These are phyloP conservation scores for Bembecia ichneumoniformis DNA, from an alignment of 2,888 invertebrate genomes.

Conservation along the genomic window DNA sequence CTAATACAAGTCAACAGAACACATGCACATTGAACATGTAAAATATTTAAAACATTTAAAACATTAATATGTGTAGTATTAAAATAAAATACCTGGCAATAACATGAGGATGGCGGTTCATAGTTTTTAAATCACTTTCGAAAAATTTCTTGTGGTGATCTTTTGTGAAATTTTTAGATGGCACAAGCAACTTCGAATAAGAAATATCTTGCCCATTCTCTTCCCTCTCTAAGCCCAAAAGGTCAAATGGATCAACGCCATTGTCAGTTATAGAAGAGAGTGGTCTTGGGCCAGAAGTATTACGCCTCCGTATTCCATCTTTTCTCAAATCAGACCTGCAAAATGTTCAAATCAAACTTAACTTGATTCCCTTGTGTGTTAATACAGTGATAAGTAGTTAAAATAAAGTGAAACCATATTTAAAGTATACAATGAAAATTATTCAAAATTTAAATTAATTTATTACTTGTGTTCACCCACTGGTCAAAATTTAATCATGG, in stretches of 20 bases:
- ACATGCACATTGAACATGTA: not conserved
- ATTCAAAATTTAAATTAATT: too few relatives aligned
- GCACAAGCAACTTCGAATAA: conserved; percentile 86
- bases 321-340: conserved; percentile 75
- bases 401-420: too few relatives aligned
- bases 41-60: not conserved
- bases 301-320: conserved; percentile 82
- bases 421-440: too few relatives aligned
- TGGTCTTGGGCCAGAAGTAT: conserved; percentile 86
- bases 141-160: conserved; percentile 64
- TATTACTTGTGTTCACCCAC: too few relatives aligned
- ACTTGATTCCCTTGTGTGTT: too few relatives aligned
- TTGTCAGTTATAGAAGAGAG: conserved; percentile 88
- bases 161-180: conserved; percentile 72
- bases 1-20: not conserved
- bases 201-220: conserved; percentile 93
- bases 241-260: conserved; percentile 86
- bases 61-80: conserved; percentile 4
- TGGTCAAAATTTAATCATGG: too few relatives aligned
- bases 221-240: conserved; percentile 84
- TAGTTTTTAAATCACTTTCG: conserved; percentile 59
- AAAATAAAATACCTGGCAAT: conserved; percentile 65
- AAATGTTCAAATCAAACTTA: conserved; percentile 1
- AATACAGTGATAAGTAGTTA: too few relatives aligned
- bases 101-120: conserved; percentile 66